Evolutionary conservation across 2,888 invertebrate genomes (phyloP).

Genomic region (Ecliptopera silaceata): DNA sequence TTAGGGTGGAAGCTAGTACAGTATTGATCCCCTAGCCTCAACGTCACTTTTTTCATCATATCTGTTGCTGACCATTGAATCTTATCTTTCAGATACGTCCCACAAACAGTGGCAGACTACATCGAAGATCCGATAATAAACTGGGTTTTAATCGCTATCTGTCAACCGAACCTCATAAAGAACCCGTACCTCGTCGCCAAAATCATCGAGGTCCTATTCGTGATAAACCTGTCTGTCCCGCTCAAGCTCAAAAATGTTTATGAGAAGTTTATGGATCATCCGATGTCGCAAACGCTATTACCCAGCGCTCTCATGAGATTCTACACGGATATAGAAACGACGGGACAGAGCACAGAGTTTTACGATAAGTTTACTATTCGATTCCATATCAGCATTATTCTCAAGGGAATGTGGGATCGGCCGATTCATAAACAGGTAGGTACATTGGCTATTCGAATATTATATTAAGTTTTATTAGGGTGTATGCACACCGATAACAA

Average conservation of each 20-base stretch:
- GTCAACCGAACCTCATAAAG: slow-evolving; percentile 94
- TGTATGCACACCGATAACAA: too few species aligned
- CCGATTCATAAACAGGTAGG: slow-evolving; percentile 88
- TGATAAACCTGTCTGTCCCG: slow-evolving; percentile 87
- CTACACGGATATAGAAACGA: slow-evolving; percentile 98
- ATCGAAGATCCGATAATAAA: slow-evolving; percentile 93
- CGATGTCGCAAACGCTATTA: slow-evolving; percentile 87
- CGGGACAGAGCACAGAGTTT: slow-evolving; percentile 98
- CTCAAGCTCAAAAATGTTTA: slow-evolving; percentile 83
- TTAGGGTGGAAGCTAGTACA: too few species aligned
- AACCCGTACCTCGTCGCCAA: slow-evolving; percentile 99
- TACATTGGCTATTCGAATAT: too few species aligned
- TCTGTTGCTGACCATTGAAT: neutral
- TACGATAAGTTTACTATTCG: slow-evolving; percentile 99
- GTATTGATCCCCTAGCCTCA: too few species aligned
- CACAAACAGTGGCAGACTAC: slow-evolving; percentile 88
- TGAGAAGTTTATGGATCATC: slow-evolving; percentile 93
- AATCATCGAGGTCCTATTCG: slow-evolving; percentile 94
- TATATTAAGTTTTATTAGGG: too few species aligned
- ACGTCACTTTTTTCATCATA: neutral
- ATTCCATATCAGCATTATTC: slow-evolving; percentile 98
- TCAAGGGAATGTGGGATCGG: slow-evolving; percentile 98
- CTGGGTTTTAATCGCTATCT: slow-evolving; percentile 94
- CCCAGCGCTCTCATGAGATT: slow-evolving; percentile 98
- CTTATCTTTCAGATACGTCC: slow-evolving; percentile 85